Conservation (phyloP, 2,888 invertebrate genomes). For the Thymelicus acteon region DNA sequence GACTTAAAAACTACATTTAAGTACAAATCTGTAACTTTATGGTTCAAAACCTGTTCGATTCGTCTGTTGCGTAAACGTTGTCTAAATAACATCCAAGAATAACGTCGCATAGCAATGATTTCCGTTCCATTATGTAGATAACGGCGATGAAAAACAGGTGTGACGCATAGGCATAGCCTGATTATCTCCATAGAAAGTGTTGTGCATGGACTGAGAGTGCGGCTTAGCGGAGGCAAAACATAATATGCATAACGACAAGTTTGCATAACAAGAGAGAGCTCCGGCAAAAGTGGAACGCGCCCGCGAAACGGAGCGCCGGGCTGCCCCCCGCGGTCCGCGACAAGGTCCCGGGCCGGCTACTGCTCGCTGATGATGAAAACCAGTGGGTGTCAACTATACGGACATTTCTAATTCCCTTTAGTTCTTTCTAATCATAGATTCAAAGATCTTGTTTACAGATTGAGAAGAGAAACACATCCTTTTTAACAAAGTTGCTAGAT, state of each 20-base stretch:
- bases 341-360: conserved; percentile 61
- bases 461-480: too few species aligned
- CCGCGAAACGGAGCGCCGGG: conserved; percentile 71
- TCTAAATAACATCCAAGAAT: conserved; percentile 13
- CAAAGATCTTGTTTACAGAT: too few species aligned
- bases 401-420: neutral
- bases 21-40: neutral
- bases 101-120: conserved; percentile 8
- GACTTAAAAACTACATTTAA: too few species aligned
- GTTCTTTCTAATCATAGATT: neutral
- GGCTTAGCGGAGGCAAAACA: conserved; percentile 73
- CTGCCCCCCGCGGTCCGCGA: conserved; percentile 57
- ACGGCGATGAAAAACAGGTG: conserved; percentile 36
- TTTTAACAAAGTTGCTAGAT: neutral
- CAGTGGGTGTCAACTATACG: neutral
- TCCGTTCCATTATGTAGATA: conserved; percentile 16
- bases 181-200: conserved; percentile 71
- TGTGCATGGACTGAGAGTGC: conserved; percentile 65
- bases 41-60: neutral
- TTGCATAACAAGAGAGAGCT: conserved; percentile 84
- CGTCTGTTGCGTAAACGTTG: conserved; percentile 4
- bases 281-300: conserved; percentile 77
- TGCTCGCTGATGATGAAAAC: conserved; percentile 24
- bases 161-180: conserved; percentile 44
- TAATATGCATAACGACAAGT: conserved; percentile 82